Evolutionary conservation across 2,113 vertebrate genomes (phyloP), one percentile per base, ranked within the genome.

Genomic region (Turnix velox): DNA sequence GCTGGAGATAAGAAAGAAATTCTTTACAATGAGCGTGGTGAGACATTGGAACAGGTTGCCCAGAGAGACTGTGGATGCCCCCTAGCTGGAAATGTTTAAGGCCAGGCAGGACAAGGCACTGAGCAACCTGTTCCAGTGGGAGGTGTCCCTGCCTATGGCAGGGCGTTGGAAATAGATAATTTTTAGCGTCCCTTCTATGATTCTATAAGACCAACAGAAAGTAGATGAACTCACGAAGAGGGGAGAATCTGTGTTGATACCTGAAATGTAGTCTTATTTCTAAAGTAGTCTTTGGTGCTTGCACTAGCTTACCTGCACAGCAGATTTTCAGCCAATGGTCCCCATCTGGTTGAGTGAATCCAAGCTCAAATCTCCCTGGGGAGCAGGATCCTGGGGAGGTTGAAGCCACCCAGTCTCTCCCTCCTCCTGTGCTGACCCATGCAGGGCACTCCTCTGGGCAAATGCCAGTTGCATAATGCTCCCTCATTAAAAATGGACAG

Each of bases 301-400:
- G 4, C 2, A 2, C 51, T 3, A 2, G 9, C 42, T 94, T 49
- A 79, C 58, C 68, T 76, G 45, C 27, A 48, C 0, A 2, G 49
- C 54, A 37, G 46, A 57, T 35, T 90, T 84, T 78, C 54, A 35
- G 11, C 31, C 15, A 3, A 45, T 3, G 1, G 42, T 46, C 12
- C 46, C 40, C 2, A 5, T 14, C 24, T 87, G 8, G 5, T 3
- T 37, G n/a, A 91, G 79, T 4, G 28, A 66, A 80, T 33, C 30
- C 2, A 6, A 87, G 33, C 28, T 93, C 67, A 0, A 1, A 0
- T 5, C 20, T 40, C 30, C 51, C 24, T 0, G 2, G 19, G 22
- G 57, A 86, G 46, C 6, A 66, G 37, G 30, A 69, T 14, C 20
- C 22, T 12, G 14, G 22, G 18, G 25, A 84, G 22, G 39, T 24